Evolutionary conservation across 2,797 vertebrate species (phyloP).

Genomic region (Mus spretus): DNA sequence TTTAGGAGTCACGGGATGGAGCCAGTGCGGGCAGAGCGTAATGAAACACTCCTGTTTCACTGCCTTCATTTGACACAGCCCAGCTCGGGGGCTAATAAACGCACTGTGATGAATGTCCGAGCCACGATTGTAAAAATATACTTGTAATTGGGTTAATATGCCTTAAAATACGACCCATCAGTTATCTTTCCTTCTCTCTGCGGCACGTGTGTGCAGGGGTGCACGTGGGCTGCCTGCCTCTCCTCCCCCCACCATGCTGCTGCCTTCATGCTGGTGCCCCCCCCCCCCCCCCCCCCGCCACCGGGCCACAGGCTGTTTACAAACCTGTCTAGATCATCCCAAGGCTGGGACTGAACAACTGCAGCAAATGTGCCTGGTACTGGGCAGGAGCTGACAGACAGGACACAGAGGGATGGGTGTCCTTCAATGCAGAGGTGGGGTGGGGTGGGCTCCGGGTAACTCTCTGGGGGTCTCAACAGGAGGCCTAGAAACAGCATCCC

Average conservation of each 20-base stretch:
- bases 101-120: constrained; percentile 94
- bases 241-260: background rate
- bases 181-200: constrained; percentile 92
- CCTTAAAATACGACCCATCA: constrained; percentile 98
- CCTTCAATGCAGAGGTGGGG: background rate
- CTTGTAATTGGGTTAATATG: constrained; percentile 99
- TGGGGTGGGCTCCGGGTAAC: accelerated
- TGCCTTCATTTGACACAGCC: constrained; percentile 92
- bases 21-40: constrained; percentile 90
- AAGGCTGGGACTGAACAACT: background rate
- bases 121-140: constrained; percentile 95
- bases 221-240: constrained; percentile 70
- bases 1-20: constrained; percentile 92
- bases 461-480: background rate
- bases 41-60: constrained; percentile 92
- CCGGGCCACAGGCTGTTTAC: background rate
- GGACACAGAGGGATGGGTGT: accelerated
- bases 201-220: constrained; percentile 86
- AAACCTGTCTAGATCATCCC: accelerated
- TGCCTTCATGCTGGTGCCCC: background rate
- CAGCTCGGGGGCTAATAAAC: constrained; percentile 93
- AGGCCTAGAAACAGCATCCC: background rate
- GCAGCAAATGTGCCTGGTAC: accelerated
- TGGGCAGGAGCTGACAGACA: background rate
- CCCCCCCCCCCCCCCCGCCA: background rate